A percentile compares a stretch with the other conserved stretches of the same genome.
These are phyloP conservation scores for Syritta pipiens DNA, from an alignment of 2,888 invertebrate genomes.

Conservation along the genomic window DNA sequence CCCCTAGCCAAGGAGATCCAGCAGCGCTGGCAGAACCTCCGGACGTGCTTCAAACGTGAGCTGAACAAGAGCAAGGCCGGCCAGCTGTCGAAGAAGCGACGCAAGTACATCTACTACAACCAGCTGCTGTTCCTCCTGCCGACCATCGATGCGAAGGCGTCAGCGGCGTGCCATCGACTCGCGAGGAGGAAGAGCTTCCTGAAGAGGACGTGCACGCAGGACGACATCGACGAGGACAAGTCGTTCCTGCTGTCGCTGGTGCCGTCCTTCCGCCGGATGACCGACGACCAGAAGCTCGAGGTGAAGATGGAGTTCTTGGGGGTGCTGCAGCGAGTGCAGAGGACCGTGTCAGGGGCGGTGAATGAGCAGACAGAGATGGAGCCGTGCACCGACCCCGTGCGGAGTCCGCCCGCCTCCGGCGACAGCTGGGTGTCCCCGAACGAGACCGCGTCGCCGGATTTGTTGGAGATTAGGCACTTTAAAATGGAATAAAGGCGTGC, in stretches of 20 bases:
- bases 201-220: neutral
- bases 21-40: constrained; percentile 19
- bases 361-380: too few relatives aligned
- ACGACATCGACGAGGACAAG: constrained; percentile 5
- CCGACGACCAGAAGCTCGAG: neutral
- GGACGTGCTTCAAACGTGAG: constrained; percentile 14
- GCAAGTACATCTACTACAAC: constrained; percentile 7
- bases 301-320: constrained; percentile 4
- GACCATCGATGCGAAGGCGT: neutral
- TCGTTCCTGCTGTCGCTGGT: constrained; percentile 1
- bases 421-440: neutral
- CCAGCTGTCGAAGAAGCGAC: neutral
- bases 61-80: neutral
- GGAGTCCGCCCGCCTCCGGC: neutral
- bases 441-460: neutral
- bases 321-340: neutral
- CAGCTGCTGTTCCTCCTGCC: neutral
- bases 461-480: neutral
- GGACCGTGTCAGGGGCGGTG: too few relatives aligned
- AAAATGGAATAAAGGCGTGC: constrained; percentile 6
- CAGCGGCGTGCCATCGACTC: too few relatives aligned
- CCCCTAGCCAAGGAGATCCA: constrained; percentile 15
- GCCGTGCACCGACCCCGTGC: too few relatives aligned
- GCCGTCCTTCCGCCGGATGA: constrained; percentile 3
- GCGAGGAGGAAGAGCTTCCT: too few relatives aligned